Conservation (phyloP, 1,140 invertebrate genomes). For the Tetranychus cinnabarinus region DNA sequence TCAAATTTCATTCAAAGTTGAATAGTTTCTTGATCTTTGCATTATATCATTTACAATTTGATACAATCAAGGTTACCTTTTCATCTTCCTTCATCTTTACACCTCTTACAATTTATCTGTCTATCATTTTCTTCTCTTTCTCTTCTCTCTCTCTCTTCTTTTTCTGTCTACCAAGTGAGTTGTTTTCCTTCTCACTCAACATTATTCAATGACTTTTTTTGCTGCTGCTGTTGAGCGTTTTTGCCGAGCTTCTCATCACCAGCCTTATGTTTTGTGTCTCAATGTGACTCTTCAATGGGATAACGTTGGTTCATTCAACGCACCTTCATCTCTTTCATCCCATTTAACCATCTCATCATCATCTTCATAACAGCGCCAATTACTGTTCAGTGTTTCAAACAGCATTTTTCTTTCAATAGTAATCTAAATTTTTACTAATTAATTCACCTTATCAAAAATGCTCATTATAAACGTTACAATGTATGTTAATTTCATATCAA, state of each 20-base stretch:
- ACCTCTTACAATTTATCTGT: neutral
- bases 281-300: too few species aligned
- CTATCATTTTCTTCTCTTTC: neutral
- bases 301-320: too few species aligned
- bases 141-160: neutral
- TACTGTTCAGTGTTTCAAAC: too few species aligned
- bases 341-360: too few species aligned
- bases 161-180: neutral
- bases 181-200: neutral
- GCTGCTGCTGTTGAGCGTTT: too few species aligned
- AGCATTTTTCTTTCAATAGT: too few species aligned
- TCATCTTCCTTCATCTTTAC: neutral
- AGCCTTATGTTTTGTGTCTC: too few species aligned
- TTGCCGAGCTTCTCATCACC: too few species aligned
- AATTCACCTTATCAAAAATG: neutral
- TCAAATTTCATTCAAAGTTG: neutral
- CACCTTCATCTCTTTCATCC: too few species aligned
- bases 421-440: neutral
- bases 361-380: too few species aligned
- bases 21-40: neutral
- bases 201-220: too few species aligned
- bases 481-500: neutral
- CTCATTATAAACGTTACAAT: neutral
- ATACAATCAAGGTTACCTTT: neutral
- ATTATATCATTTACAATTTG: neutral